These are phyloP conservation scores for Aphelocoma coerulescens DNA, from an alignment of 2,113 vertebrate species.

Conservation along the genomic window DNA sequence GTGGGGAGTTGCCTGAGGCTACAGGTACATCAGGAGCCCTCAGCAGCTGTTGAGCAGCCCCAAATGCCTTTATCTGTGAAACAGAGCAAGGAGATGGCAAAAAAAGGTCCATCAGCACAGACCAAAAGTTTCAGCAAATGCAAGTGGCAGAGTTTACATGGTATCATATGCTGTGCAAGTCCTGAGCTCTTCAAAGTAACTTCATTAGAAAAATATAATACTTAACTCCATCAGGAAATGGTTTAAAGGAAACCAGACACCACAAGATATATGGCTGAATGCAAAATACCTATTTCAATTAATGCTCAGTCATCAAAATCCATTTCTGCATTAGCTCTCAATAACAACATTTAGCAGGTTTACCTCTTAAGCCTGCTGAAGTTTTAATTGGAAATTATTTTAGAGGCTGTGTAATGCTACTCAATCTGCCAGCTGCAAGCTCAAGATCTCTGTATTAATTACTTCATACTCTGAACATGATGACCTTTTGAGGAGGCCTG, in stretches of 20 bases:
- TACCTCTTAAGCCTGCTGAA: not conserved
- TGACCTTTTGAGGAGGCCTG: not conserved
- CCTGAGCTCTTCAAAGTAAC: not conserved
- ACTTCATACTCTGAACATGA: fast-evolving
- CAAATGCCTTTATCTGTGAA: not conserved
- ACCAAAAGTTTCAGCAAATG: not conserved
- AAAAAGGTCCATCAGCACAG: not conserved
- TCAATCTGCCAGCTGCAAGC: not conserved
- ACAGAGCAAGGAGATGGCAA: not conserved
- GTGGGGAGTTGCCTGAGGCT: not conserved
- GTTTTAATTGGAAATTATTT: not conserved
- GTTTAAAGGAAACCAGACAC: not conserved
- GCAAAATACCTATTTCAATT: not conserved
- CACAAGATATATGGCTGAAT: not conserved
- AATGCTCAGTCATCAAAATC: not conserved
- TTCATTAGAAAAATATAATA: not conserved
- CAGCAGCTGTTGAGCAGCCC: not conserved
- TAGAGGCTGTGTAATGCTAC: not conserved
- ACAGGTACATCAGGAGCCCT: not conserved
- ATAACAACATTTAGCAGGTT: not conserved
- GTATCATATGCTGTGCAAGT: not conserved
- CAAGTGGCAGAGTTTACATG: not conserved
- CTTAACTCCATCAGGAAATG: not conserved
- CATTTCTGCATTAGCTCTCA: not conserved
- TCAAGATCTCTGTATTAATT: not conserved